Base-by-base conservation (phyloP, 2,113 vertebrate species). In the Calyptomena viridis region DNA sequence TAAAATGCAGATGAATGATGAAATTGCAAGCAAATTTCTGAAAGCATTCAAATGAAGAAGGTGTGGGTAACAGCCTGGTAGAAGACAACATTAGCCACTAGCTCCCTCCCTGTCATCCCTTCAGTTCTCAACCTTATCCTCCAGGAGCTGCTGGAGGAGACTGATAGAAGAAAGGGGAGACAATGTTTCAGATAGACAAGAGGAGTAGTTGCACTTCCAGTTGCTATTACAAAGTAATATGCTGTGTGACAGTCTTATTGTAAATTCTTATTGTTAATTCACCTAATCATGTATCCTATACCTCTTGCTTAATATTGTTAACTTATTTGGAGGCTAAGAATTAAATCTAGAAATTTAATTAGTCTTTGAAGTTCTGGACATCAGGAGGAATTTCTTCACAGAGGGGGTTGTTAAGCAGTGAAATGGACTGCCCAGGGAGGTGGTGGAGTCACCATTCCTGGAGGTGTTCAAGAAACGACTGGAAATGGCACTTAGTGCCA, bases 191-290 rank as follows among this genome's bases (percentile, higher is more conserved):
- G 72, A 50, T 30, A 84, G 49, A 18, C 52, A 63, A 91, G 62
- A 68, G 31, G 35, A 58, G 39, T 5, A 25, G 17, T 53, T 3
- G 11, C 11, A 37, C 76, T 90, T 22, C 18, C 0, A 0, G 10
- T 30, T 33, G 21, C 50, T 86, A n/a, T 78, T 72, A 44, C 2
- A 18, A 87, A 67, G n/a, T 58, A 42, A 44, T 31, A 19, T 4
- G 4, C 35, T 71, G 9, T 49, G n/a, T 47, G 25, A 25, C 21
- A 74, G 22, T 31, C 24, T 28, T 87, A n/a, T n/a, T n/a, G n/a
- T n/a, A n/a, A n/a, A n/a, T n/a, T n/a, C n/a, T n/a, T n/a, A n/a
- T n/a, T n/a, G n/a, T n/a, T n/a, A n/a, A n/a, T n/a, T n/a, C n/a
- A n/a, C n/a, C n/a, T n/a, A n/a, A n/a, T n/a, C n/a, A n/a, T n/a